Evolutionary conservation across 1,140 invertebrate genomes (phyloP), one percentile per base, ranked within the genome.

Genomic region (Saccostrea glomerata): DNA sequence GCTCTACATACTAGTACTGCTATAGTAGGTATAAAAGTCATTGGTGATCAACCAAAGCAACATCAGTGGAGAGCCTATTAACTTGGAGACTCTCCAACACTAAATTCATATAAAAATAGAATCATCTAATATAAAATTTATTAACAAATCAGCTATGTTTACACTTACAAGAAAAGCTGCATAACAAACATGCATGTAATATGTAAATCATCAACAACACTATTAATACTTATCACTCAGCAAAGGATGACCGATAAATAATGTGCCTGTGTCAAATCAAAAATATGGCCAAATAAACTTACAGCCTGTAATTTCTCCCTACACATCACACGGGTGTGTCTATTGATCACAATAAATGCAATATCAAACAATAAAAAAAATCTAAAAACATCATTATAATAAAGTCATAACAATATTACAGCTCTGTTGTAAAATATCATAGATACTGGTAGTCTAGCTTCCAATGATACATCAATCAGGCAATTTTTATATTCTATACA

Each of bases 91-190:
- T 1, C n/a, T 23, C 0, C 17, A 63, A 7, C 25, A 73, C 30
- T 30, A 73, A 73, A n/a, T n/a, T n/a, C n/a, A 40, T 73, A 9
- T 25, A 73, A 60, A 20, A 73, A 25, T 13, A 73, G 36, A 30
- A 13, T 73, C 30, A 13, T 73, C 70, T 73, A 73, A 73, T 73
- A 73, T 73, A 73, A 73, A 73, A 73, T 73, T 73, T 73, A 73
- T 30, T 73, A 73, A 73, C 70, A 73, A 36, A 73, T 73, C 70
- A 73, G 70, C 70, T 73, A 73, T 73, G 30, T 30, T 73, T 73
- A 73, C 30, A 73, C 25, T 23, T 73, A 25, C 70, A 73, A 73
- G 60, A 73, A 25, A 73, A 73, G 70, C 70, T 73, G 70, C 70
- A 73, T 73, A 73, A 25, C 70, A 73, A 63, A 73, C 58, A 60